Conservation (phyloP, 2,113 vertebrate genomes). For the Takifugu bimaculatus region DNA sequence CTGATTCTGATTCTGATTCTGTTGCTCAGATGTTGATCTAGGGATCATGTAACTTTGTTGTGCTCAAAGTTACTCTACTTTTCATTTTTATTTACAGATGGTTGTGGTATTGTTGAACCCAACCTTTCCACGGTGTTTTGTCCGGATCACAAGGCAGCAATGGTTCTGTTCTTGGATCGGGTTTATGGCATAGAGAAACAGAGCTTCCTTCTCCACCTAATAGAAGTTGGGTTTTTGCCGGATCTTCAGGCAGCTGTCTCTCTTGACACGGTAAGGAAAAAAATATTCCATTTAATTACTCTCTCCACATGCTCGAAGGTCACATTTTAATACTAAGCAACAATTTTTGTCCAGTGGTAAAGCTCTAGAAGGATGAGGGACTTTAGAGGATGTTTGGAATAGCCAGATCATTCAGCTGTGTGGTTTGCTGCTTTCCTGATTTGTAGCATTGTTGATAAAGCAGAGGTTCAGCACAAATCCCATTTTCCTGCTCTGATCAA, state of each 20-base stretch:
- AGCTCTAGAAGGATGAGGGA: background rate
- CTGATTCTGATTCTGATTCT: too few species aligned
- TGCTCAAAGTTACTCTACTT: background rate
- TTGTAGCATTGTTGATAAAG: background rate
- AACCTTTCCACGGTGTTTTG: slow-evolving; percentile 92
- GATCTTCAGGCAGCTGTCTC: slow-evolving; percentile 91
- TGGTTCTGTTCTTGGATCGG: slow-evolving; percentile 96
- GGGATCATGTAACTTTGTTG: background rate
- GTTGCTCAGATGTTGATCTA: too few species aligned
- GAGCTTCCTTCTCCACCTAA: slow-evolving; percentile 85
- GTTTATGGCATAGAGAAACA: slow-evolving; percentile 90
- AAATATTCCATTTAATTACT: slow-evolving; percentile 2
- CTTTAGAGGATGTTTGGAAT: background rate
- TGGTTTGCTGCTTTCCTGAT: background rate
- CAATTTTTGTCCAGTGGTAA: background rate
- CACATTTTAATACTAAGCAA: background rate
- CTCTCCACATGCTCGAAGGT: background rate
- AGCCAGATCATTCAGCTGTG: background rate
- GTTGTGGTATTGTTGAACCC: slow-evolving; percentile 81
- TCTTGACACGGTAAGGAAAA: slow-evolving; percentile 83
- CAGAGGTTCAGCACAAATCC: background rate
- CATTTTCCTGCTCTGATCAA: background rate
- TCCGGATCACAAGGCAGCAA: slow-evolving; percentile 96
- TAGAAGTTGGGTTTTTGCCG: slow-evolving; percentile 91
- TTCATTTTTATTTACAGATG: slow-evolving; percentile 75